Conservation (phyloP, 2,888 invertebrate genomes). For the Euplagia quadripunctaria region DNA sequence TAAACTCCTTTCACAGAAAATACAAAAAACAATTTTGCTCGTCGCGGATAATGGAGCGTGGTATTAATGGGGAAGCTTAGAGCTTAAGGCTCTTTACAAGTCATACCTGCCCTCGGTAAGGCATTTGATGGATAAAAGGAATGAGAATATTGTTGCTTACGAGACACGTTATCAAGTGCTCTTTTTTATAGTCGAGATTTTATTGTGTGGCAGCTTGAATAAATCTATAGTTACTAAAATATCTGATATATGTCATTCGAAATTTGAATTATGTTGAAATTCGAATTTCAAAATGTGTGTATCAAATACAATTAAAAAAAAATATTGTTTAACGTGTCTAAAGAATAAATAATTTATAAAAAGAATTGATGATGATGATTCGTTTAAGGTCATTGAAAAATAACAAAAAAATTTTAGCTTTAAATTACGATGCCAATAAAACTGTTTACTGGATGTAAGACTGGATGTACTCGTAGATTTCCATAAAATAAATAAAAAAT, state of each 20-base stretch:
- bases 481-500: too few species aligned
- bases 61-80: constrained; percentile 18
- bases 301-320: too few species aligned
- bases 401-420: neutral
- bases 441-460: neutral
- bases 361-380: neutral
- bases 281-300: too few species aligned
- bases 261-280: too few species aligned
- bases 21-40: constrained; percentile 17
- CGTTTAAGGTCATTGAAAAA: neutral
- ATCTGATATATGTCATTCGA: too few species aligned
- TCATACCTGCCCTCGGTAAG: constrained; percentile 24
- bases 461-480: too few species aligned
- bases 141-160: constrained; percentile 14
- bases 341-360: neutral
- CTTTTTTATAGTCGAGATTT: neutral
- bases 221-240: neutral
- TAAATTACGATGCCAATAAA: neutral
- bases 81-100: constrained; percentile 19
- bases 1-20: constrained; percentile 3
- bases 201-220: neutral
- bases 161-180: constrained; percentile 2
- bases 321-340: neutral
- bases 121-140: constrained; percentile 39
- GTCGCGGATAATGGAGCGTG: constrained; percentile 18